Base-by-base conservation (phyloP, 2,888 invertebrate genomes). In the Morpho deidamia region DNA sequence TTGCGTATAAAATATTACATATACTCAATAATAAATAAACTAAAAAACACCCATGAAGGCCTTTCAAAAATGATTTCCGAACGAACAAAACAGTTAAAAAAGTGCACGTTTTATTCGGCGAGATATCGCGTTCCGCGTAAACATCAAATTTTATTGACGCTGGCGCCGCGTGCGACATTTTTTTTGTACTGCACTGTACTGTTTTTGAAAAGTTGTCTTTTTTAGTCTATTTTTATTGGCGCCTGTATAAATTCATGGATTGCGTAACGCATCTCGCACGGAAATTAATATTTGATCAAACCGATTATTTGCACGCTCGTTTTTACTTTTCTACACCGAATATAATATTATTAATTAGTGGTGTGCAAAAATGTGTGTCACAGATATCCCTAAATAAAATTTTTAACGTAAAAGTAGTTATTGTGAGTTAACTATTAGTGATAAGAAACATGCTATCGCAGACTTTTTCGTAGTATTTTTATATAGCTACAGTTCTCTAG, bases 101-200 rank as follows among this genome's bases (percentile, higher is more conserved):
- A 74, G 66, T 61, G 62, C 68, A 65, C 70, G 71, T 74, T 81
- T 75, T 77, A 71, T 75, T 74, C 66, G 69, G 69, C 67, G 69
- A 74, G 77, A 78, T 81, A 83, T 78, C 76, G 72, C 70, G 63
- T 60, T 65, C 59, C 69, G 77, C 76, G 81, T 82, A 81, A 82
- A 81, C 76, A 82, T 83, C 77, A 78, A 79, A 78, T 81, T 82
- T 83, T 83, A 85, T 83, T 83, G 83, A 83, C 78, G 70, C 68
- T 71, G 76, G 69, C 71, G 68, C 68, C 65, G 71, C 67, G 67
- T 68, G 72, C 71, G 71, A 67, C 67, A 45, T 56, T 67, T 77
- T 38, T 83, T 83, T 78, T 79, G 69, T 69, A 70, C 58, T 74
- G 68, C 69, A 72, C 62, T 73, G 70, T 70, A 68, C 63, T 62